Percentiles rank a stretch among this genome's conserved stretches.
These are phyloP conservation scores for Drosophila ezoana DNA, from an alignment of 2,888 invertebrate genomes.

Conservation along the genomic window DNA sequence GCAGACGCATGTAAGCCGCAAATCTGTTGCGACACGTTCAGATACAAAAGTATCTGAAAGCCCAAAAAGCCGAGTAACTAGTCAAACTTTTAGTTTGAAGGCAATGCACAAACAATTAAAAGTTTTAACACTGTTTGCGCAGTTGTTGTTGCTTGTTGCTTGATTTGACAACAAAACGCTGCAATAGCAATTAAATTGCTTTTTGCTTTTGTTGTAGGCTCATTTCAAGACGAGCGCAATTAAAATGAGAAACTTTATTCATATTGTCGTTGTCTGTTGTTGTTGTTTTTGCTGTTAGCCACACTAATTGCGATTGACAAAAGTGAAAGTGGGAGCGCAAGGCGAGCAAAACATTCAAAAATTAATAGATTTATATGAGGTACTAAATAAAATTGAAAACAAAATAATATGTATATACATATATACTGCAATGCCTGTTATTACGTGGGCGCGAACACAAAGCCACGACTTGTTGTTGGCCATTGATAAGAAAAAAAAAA, in stretches of 20 bases:
- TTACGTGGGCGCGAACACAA: conserved; percentile 39
- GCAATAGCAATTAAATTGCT: conserved; percentile 53
- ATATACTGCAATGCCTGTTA: conserved; percentile 2
- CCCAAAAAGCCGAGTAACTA: conserved; percentile 12
- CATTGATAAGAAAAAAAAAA: background rate
- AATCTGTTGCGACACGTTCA: conserved; percentile 13
- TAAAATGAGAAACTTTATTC: conserved; percentile 71
- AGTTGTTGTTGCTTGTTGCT: conserved; percentile 20
- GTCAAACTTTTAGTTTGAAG: conserved; percentile 13
- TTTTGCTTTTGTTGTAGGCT: conserved; percentile 49
- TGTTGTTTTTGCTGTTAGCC: conserved; percentile 25
- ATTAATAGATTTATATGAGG: conserved; percentile 46
- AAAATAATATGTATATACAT: background rate
- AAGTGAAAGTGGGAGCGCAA: conserved; percentile 64
- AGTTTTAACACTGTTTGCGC: conserved; percentile 15
- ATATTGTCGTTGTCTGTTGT: conserved; percentile 28
- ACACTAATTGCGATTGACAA: conserved; percentile 73
- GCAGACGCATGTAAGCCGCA: conserved; percentile 9
- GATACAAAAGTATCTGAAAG: conserved; percentile 7
- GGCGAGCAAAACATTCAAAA: conserved; percentile 35
- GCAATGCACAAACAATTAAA: conserved; percentile 26
- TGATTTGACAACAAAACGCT: conserved; percentile 30
- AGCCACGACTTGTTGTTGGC: conserved; percentile 12
- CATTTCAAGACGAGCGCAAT: conserved; percentile 51
- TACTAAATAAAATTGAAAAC: conserved; percentile 27